Percentiles rank a stretch among this genome's conserved stretches.
phyloP scores from a whole-genome alignment of 2,888 invertebrate genomes.

The Mechanitis messenoides region DNA sequence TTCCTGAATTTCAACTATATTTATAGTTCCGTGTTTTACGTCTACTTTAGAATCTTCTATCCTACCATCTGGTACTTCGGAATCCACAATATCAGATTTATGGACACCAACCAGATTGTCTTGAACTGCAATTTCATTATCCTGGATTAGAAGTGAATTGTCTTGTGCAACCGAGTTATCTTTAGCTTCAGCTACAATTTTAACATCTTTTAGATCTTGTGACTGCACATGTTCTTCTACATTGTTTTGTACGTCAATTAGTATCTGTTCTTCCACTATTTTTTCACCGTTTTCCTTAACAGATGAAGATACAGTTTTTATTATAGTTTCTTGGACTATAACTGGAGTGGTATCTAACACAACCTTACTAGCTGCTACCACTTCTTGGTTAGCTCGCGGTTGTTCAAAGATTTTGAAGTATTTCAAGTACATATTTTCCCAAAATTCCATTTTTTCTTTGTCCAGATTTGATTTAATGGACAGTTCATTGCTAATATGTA shows the following conservation, averaged over 20 bases:
- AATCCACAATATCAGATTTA: constrained; percentile 27
- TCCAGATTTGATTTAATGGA: constrained; percentile 51
- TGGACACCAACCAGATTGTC: constrained; percentile 12
- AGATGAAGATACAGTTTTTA: constrained; percentile 24
- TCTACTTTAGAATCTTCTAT: constrained; percentile 35
- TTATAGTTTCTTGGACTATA: constrained; percentile 29
- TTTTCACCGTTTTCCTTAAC: constrained; percentile 13
- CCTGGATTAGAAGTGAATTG: constrained; percentile 9
- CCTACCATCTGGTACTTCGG: constrained; percentile 33
- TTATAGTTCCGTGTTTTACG: constrained; percentile 14
- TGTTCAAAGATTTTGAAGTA: constrained; percentile 64
- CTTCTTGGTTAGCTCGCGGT: constrained; percentile 33
- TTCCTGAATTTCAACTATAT: constrained; percentile 24
- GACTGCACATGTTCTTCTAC: constrained; percentile 4
- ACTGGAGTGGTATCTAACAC: constrained; percentile 26
- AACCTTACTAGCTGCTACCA: constrained; percentile 15
- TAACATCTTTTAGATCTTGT: constrained; percentile 7
- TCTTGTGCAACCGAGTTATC: neutral
- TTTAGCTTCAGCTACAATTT: neutral
- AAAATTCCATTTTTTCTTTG: constrained; percentile 63
- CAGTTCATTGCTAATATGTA: constrained; percentile 53
- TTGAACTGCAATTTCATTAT: constrained; percentile 19
- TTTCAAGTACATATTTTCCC: constrained; percentile 60
- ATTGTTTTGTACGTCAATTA: constrained; percentile 19
- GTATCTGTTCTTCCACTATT: constrained; percentile 12